phyloP scores from a whole-genome alignment of 2,888 invertebrate species.

The Pardosa pseudoannulata region DNA sequence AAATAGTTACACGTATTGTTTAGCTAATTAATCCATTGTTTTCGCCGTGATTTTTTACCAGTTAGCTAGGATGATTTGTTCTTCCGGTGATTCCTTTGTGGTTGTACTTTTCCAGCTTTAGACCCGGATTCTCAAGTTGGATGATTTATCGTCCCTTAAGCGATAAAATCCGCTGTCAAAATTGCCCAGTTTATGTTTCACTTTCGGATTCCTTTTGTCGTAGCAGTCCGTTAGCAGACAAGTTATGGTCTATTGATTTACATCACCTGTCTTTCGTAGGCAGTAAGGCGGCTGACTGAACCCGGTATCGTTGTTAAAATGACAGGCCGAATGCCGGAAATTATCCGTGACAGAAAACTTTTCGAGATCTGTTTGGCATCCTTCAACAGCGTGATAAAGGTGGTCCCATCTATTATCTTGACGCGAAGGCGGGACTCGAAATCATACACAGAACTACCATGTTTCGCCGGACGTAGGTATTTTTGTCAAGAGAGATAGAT shows the following conservation, averaged over 20 bases:
- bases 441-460: neutral
- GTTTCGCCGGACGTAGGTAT: neutral
- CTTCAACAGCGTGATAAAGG: conserved; percentile 15
- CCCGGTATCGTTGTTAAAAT: neutral
- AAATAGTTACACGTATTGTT: too few species aligned
- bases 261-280: neutral
- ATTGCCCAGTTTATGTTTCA: neutral
- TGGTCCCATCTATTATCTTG: neutral
- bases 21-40: too few species aligned
- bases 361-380: conserved; percentile 19
- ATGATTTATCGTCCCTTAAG: too few species aligned
- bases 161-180: neutral
- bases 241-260: conserved; percentile 39
- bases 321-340: conserved; percentile 37
- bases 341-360: conserved; percentile 48
- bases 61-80: too few species aligned
- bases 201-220: conserved; percentile 9
- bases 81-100: too few species aligned
- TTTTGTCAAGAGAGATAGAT: too few species aligned
- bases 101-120: too few species aligned
- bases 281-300: neutral
- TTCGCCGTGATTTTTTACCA: too few species aligned
- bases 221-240: neutral
- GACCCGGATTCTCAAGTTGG: too few species aligned
- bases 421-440: neutral